Base-by-base conservation (phyloP, 2,888 invertebrate genomes). In the Ptychoptera albimana region DNA sequence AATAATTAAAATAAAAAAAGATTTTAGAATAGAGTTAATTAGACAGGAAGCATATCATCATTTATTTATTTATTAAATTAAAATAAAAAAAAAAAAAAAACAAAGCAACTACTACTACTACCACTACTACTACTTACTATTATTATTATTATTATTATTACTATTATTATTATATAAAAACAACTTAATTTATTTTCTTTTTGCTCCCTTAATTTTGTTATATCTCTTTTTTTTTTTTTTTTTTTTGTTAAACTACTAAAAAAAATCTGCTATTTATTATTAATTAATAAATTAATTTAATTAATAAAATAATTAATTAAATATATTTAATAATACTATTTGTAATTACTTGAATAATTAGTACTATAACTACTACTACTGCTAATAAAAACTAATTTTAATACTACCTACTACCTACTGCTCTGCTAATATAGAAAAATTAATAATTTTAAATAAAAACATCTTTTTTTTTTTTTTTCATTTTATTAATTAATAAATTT, bases 341-440 rank as follows among this genome's bases (percentile, higher is more conserved):
- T 23, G 23, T 23, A 23, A 23, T 23, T 5, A 23, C 23, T 23
- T 23, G 7, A 23, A 7, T 23, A 23, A 23, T 23, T 23, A 23
- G 23, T 23, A 23, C 23, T 23, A 23, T 23, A 12, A 8, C 46
- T 48, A 46, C 45, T 49, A 46, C 46, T 47, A 46, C 42, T 44
- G 45, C 48, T 47, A 48, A 47, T 48, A 48, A 23, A 23, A 5
- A 23, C 23, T 23, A 23, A 3, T 23, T 23, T 23, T 5, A 23
- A 23, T 49, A 42, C 35, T 34, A 42, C 35, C n/a, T 29, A 39
- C 39, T 29, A 15, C 15, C 49, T 30, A 5, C n/a, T 31, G 12
- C 36, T 36, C 12, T 36, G 13, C 8, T 8, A 36, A n/a, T 36
- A 36, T 12, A 36, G n/a, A 36, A 34, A 34, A 34, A 34, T 34